Conservation (phyloP, 2,797 vertebrate genomes). For the Pipistrellus kuhlii region DNA sequence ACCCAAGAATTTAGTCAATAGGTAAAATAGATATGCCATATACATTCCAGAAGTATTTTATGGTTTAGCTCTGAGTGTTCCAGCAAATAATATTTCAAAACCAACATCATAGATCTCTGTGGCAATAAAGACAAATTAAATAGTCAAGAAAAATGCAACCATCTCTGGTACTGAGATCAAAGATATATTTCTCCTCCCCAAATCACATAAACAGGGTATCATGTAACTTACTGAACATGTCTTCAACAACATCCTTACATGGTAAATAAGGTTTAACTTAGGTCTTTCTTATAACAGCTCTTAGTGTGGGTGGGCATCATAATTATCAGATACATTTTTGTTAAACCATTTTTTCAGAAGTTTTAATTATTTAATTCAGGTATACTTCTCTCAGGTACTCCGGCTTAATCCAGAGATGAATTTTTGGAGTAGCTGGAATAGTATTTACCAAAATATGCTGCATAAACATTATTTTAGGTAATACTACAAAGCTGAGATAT, state of each 20-base stretch:
- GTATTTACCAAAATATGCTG: neutral
- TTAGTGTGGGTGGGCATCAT: neutral
- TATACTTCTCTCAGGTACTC: neutral
- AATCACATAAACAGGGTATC: neutral
- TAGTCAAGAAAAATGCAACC: neutral
- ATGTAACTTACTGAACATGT: neutral
- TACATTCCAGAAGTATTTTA: neutral
- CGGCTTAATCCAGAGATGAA: neutral
- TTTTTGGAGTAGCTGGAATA: neutral
- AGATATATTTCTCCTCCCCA: neutral
- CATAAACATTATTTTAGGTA: neutral
- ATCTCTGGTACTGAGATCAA: neutral
- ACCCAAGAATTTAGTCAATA: neutral
- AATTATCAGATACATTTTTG: neutral
- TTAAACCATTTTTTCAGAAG: neutral
- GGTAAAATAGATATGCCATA: neutral
- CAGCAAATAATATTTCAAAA: slow-evolving; percentile 11
- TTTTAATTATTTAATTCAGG: neutral
- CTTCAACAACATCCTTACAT: neutral
- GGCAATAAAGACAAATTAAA: slow-evolving; percentile 47
- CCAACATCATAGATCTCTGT: slow-evolving; percentile 13
- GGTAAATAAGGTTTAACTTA: neutral
- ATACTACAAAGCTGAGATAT: neutral
- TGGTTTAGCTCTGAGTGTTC: neutral
- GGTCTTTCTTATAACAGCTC: neutral